These are phyloP conservation scores for Thymelicus sylvestris DNA, from an alignment of 2,888 invertebrate species.

Conservation along the genomic window DNA sequence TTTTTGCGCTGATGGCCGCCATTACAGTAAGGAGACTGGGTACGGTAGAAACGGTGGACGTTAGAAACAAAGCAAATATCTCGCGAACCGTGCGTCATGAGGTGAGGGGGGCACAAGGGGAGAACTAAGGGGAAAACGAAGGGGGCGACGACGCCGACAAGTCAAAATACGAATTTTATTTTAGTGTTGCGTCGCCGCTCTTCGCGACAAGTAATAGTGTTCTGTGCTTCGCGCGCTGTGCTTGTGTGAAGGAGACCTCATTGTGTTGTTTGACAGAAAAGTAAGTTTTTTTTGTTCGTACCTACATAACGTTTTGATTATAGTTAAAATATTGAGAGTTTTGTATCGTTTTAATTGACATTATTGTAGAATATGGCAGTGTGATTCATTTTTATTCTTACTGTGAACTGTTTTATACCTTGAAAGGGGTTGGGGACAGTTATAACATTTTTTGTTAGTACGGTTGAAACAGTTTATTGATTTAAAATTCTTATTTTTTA, in stretches of 20 bases:
- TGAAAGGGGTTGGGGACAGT: conserved; percentile 32
- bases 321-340: conserved; percentile 15
- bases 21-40: conserved; percentile 29
- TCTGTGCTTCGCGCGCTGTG: conserved; percentile 28
- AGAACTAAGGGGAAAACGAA: conserved; percentile 39
- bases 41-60: conserved; percentile 50
- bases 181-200: conserved; percentile 31
- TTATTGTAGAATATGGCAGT: conserved; percentile 8
- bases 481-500: conserved; percentile 21
- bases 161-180: conserved; percentile 35
- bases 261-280: conserved; percentile 32
- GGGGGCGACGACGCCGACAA: conserved; percentile 38
- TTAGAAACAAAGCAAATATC: conserved; percentile 43
- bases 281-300: conserved; percentile 29
- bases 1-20: no score
- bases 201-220: no score
- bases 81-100: not conserved
- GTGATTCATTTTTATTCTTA: conserved; percentile 7
- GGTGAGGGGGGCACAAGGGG: conserved; percentile 38
- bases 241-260: conserved; percentile 25
- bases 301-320: conserved; percentile 11
- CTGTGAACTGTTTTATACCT: conserved; percentile 16
- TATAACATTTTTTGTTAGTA: conserved; percentile 11
- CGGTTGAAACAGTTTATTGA: conserved; percentile 12
- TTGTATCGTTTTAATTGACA: conserved; percentile 16